These are phyloP conservation scores for Eupithecia inturbata DNA, from an alignment of 2,888 invertebrate species.

Conservation along the genomic window DNA sequence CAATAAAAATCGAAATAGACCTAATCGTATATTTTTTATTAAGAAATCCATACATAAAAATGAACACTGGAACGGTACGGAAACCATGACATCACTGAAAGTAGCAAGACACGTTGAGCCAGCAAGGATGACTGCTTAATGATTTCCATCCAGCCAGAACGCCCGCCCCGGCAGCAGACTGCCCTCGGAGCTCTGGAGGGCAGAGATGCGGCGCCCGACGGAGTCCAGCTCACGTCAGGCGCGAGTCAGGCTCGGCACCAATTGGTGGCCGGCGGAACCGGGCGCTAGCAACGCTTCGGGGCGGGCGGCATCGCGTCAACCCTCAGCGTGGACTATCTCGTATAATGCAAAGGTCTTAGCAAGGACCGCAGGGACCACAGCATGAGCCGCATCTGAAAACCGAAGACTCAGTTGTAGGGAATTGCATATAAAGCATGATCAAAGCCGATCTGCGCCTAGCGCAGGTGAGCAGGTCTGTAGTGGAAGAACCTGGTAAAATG, in stretches of 20 bases:
- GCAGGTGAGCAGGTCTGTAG: neutral
- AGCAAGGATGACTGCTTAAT: conserved; percentile 3
- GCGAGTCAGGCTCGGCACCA: neutral
- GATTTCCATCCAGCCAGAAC: conserved; percentile 2
- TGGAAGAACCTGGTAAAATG: neutral
- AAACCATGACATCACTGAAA: conserved; percentile 19
- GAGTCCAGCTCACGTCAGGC: neutral
- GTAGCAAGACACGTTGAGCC: conserved; percentile 21
- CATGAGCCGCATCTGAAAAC: neutral
- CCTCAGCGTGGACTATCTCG: conserved; percentile 1
- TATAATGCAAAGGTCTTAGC: neutral
- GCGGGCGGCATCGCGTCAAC: neutral
- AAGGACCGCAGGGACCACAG: conserved; percentile 1
- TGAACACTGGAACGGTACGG: conserved; percentile 37
- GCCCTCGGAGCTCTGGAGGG: neutral
- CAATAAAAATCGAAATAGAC: conserved; percentile 37
- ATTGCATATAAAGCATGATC: neutral
- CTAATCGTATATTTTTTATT: conserved; percentile 57
- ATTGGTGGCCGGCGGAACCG: conserved; percentile 1
- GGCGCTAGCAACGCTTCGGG: neutral
- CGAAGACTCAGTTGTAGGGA: neutral
- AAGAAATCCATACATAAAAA: conserved; percentile 50
- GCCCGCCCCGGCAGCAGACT: neutral
- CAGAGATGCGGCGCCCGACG: neutral
- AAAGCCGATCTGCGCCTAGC: neutral